Evolutionary conservation across 2,113 vertebrate species (phyloP).

Genomic region (Pluvialis apricaria): DNA sequence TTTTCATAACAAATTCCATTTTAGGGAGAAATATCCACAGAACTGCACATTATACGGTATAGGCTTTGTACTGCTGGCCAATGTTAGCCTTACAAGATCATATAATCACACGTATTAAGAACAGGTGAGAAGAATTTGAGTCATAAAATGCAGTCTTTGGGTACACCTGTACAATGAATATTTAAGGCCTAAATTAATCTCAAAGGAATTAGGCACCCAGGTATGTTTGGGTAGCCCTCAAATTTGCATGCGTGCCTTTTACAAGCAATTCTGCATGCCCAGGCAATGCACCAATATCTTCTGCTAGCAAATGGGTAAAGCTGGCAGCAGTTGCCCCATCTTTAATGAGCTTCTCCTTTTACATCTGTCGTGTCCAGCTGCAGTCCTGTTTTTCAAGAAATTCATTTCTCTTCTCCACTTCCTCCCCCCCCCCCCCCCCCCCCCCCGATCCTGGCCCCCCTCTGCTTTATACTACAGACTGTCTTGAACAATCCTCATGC

Average conservation of each 20-base stretch:
- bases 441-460: background rate
- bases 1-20: background rate
- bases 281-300: background rate
- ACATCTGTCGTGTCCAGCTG: background rate
- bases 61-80: background rate
- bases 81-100: background rate
- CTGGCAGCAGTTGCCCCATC: background rate
- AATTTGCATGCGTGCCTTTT: background rate
- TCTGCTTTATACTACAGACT: background rate
- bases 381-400: background rate
- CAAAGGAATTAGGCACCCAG: background rate
- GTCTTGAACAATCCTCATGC: background rate
- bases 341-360: background rate
- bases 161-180: background rate
- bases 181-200: background rate
- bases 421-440: background rate
- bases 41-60: fast-evolving
- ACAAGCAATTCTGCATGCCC: background rate
- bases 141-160: background rate
- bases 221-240: background rate
- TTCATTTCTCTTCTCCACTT: background rate
- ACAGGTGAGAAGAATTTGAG: background rate
- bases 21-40: background rate
- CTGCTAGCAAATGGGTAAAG: background rate
- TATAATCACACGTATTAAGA: background rate